phyloP scores from a whole-genome alignment of 2,113 vertebrate genomes.

The Piprites chloris region DNA sequence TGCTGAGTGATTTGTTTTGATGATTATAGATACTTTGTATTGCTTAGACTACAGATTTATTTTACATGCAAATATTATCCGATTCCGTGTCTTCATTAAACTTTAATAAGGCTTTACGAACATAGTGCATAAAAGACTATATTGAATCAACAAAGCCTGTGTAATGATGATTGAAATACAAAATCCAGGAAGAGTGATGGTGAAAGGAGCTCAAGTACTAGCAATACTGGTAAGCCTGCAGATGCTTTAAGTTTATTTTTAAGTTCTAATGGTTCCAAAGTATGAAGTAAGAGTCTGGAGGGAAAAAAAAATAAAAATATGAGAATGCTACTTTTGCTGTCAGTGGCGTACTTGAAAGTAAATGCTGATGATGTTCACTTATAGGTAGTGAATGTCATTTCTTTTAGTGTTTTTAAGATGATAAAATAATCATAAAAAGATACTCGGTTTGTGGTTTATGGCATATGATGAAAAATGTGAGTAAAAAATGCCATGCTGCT shows the following conservation, averaged over 20 bases:
- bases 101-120: slow-evolving; percentile 51
- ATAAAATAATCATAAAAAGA: slow-evolving; percentile 34
- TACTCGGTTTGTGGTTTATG: not conserved
- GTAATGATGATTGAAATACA: slow-evolving; percentile 56
- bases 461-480: not conserved
- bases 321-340: not conserved
- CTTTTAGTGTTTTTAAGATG: slow-evolving; percentile 11
- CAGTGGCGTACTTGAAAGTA: not conserved
- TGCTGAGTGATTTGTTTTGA: slow-evolving; percentile 49
- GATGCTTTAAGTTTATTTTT: not conserved
- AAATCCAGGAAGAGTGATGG: not conserved
- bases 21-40: slow-evolving; percentile 51
- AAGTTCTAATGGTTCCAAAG: not conserved
- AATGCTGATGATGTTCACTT: slow-evolving; percentile 14
- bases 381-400: not conserved
- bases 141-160: slow-evolving; percentile 46
- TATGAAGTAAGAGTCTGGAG: not conserved
- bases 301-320: not conserved
- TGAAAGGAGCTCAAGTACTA: not conserved
- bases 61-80: slow-evolving; percentile 60
- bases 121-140: slow-evolving; percentile 25
- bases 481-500: not conserved
- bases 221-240: not conserved
- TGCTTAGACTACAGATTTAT: slow-evolving; percentile 55
- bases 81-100: slow-evolving; percentile 58